Conservation (phyloP, 2,797 vertebrate species). For the Cossypha heuglini region DNA sequence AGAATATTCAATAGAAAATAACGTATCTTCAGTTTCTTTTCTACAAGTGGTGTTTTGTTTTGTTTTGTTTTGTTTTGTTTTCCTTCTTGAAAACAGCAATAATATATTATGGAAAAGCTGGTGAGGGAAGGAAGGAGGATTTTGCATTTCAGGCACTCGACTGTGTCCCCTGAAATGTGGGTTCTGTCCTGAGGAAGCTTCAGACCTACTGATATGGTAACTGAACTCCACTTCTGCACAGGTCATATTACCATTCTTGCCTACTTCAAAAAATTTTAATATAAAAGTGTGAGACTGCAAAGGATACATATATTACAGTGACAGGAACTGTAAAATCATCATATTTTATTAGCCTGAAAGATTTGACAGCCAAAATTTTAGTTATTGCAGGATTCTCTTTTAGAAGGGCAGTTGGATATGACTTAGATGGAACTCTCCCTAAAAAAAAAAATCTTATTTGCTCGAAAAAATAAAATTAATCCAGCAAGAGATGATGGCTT, state of each 20-base stretch:
- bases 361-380: background rate
- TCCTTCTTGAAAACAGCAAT: background rate
- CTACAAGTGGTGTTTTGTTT: background rate
- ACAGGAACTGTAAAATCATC: background rate
- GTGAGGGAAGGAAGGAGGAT: background rate
- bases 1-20: background rate
- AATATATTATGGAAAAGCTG: background rate
- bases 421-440: background rate
- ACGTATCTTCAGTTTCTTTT: background rate
- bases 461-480: background rate
- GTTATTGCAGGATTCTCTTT: background rate
- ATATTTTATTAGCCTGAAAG: background rate
- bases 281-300: background rate
- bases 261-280: background rate
- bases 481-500: background rate
- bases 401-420: background rate
- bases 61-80: background rate
- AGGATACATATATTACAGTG: background rate
- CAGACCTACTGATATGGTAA: fast-evolving
- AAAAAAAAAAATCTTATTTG: background rate
- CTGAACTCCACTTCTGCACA: background rate
- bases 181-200: background rate
- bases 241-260: background rate
- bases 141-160: background rate
- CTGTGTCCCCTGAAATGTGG: background rate